Percentiles rank a stretch among this genome's conserved stretches.
Conservation (phyloP, 2,888 invertebrate genomes). For the Macropis europaea region DNA sequence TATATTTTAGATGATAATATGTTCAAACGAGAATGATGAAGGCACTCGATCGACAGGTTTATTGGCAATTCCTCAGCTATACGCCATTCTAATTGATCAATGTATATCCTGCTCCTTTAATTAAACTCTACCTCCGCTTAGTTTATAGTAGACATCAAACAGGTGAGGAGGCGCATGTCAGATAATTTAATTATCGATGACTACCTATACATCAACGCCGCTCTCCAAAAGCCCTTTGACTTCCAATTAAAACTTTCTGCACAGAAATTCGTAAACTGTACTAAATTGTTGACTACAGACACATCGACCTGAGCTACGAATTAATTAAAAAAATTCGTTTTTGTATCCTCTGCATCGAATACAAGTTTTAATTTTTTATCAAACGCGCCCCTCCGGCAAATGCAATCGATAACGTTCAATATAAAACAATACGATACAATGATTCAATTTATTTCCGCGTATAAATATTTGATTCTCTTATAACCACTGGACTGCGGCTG, state of each 20-base stretch:
- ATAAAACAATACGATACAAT: no score
- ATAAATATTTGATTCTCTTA: no score
- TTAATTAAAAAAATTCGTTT: no score
- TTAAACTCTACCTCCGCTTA: background rate
- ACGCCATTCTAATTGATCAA: background rate
- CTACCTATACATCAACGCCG: background rate
- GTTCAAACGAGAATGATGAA: background rate
- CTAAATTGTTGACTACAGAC: no score
- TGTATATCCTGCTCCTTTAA: background rate
- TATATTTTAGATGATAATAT: no score
- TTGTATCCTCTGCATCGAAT: no score
- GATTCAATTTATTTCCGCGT: no score
- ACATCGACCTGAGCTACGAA: no score
- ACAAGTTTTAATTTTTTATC: no score
- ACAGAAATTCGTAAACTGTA: background rate
- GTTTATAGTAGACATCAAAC: background rate
- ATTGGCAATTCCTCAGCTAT: background rate
- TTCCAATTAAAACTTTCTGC: background rate
- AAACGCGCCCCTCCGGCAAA: no score
- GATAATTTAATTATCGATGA: slow-evolving; percentile 14
- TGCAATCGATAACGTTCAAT: no score
- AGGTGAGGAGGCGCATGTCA: background rate
- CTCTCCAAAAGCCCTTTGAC: background rate
- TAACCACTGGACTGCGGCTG: no score
- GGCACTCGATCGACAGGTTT: background rate